Evolutionary conservation across 2,888 invertebrate species (phyloP).

Genomic region (Ophion ventricosus): DNA sequence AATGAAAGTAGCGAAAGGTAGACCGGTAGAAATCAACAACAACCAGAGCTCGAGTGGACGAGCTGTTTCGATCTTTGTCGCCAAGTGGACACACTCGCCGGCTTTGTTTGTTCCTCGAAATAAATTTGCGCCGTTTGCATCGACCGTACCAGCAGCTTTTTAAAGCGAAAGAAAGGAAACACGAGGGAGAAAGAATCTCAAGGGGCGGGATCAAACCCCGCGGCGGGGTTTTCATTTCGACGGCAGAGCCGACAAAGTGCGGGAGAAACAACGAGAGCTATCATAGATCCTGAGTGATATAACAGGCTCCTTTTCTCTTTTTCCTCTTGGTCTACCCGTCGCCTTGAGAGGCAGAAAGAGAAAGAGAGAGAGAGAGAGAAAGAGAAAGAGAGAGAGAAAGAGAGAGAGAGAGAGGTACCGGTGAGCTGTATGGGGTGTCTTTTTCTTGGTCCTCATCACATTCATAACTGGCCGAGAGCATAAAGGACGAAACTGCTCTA

Average conservation of each 20-base stretch:
- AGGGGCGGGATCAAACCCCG: constrained; percentile 35
- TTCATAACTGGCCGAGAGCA: constrained; percentile 2
- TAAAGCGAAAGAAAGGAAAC: not conserved
- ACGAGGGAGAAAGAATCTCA: constrained; percentile 27
- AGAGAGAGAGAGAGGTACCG: not conserved
- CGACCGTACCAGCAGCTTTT: constrained; percentile 2
- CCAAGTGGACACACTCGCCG: constrained; percentile 36
- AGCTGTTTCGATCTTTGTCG: constrained; percentile 24
- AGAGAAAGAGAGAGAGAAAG: not conserved
- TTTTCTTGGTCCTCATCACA: not conserved
- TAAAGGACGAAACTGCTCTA: not conserved
- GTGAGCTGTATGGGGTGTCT: not conserved
- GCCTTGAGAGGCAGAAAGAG: not conserved
- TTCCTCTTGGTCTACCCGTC: not conserved
- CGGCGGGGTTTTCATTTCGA: constrained; percentile 58
- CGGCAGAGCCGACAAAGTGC: constrained; percentile 39
- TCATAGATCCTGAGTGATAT: constrained; percentile 43
- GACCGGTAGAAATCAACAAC: constrained; percentile 16
- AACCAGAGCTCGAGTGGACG: not conserved
- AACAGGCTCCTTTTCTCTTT: constrained; percentile 13
- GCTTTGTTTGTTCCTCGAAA: constrained; percentile 29
- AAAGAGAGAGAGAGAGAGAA: not conserved
- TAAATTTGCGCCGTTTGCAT: constrained; percentile 23
- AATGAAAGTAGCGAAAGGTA: constrained; percentile 21
- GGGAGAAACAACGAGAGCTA: constrained; percentile 35